Percentiles rank a stretch among this genome's conserved stretches.
phyloP scores from a whole-genome alignment of 2,797 vertebrate genomes.

The Hypotaenidia philippensis region DNA sequence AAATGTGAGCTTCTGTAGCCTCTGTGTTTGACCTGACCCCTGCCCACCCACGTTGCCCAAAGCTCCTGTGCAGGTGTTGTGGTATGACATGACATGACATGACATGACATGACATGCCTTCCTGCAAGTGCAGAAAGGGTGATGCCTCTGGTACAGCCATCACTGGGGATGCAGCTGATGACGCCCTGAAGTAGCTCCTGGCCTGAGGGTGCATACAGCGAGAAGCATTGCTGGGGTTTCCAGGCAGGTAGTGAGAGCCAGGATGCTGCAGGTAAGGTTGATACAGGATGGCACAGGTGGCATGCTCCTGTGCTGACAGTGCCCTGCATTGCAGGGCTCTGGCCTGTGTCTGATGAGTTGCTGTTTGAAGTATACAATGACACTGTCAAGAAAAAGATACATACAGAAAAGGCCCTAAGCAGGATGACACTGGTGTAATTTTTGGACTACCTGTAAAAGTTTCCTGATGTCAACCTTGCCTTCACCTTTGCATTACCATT shows the following conservation, averaged over 20 bases:
- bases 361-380: background rate
- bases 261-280: accelerated
- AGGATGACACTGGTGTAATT: background rate
- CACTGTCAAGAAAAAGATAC: background rate
- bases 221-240: accelerated
- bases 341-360: background rate
- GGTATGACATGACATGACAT: background rate
- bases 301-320: background rate
- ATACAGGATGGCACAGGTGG: background rate
- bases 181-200: accelerated
- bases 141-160: background rate
- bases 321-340: background rate
- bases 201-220: accelerated
- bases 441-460: background rate
- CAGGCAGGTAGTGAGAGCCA: background rate
- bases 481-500: background rate
- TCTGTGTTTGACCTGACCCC: background rate
- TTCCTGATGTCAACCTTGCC: background rate
- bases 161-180: background rate
- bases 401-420: background rate
- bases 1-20: background rate
- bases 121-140: accelerated
- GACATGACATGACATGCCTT: background rate
- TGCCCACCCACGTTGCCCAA: accelerated
- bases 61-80: accelerated